phyloP scores from a whole-genome alignment of 2,797 vertebrate species.

The Crocidura indochinensis region DNA sequence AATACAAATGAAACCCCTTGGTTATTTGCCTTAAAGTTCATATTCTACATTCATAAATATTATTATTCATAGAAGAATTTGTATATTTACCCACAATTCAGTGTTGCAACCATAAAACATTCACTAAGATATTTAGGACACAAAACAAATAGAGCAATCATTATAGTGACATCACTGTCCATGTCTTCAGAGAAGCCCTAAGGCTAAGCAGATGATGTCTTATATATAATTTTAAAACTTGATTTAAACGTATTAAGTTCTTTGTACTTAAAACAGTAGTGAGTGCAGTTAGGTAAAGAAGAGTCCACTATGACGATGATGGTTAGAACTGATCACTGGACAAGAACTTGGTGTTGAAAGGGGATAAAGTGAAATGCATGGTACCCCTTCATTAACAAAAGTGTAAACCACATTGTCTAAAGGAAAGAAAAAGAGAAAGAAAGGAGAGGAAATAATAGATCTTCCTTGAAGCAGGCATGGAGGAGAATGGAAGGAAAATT shows the following conservation, averaged over 20 bases:
- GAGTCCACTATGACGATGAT: too few species aligned
- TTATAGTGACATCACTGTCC: background rate
- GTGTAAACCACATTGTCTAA: too few species aligned
- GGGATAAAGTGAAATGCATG: too few species aligned
- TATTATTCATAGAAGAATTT: background rate
- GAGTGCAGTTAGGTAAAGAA: too few species aligned
- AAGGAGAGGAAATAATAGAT: background rate
- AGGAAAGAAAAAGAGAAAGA: too few species aligned
- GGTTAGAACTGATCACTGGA: too few species aligned
- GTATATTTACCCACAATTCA: constrained; percentile 1
- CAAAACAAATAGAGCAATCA: background rate
- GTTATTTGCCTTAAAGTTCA: too few species aligned
- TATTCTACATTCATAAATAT: background rate
- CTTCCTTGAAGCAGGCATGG: background rate
- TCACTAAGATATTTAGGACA: background rate
- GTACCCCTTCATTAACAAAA: too few species aligned
- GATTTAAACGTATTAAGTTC: constrained; percentile 32
- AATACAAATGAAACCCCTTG: too few species aligned
- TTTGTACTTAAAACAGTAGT: too few species aligned
- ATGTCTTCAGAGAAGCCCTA: background rate
- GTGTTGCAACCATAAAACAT: background rate
- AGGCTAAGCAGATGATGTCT: constrained; percentile 13
- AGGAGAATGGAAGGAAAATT: too few species aligned
- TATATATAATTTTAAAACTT: constrained; percentile 7
- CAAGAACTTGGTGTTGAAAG: too few species aligned